Evolutionary conservation across 2,113 vertebrate genomes (phyloP), one percentile per base, ranked within the genome.

Genomic region (Perccottus glenii): DNA sequence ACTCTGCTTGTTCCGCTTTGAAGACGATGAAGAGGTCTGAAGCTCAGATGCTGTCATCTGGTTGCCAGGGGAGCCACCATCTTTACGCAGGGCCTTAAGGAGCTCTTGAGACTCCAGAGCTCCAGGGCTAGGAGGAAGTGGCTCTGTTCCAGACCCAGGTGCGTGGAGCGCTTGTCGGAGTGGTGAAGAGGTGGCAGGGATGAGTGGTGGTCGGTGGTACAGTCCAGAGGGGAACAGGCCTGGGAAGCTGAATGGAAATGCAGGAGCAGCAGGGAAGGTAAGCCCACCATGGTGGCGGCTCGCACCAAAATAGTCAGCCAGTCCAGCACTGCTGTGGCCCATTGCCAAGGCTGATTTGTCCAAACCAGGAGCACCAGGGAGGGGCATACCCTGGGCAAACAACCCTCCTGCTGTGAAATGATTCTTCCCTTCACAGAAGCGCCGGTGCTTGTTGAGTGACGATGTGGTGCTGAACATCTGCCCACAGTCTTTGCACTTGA

Each of bases 401-500:
- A 99, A 92, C 83, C 97, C 98, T 91, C 97, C 97, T 87, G 96
- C 94, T 67, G 96, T 93, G 93, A 99, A 98, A 94, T 98, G 96
- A 90, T 98, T 97, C 91, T 99, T 98, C 84, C 97, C 97, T 91
- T 99, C 96, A 90, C 98, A 99, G 95, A 99, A 99, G 88, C 98
- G 95, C 85, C 97, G 96, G 89, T 99, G 98, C 92, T 99, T 99
- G 94, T 98, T 98, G 90, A 99, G 95, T 82, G 98, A 98, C 80
- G 98, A 98, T 78, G 97, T 98, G 93, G 98, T 98, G 94, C 96
- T 98, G 94, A 99, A 99, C 95, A 98, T 98, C 93, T 99, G 98
- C 86, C 97, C 96, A 82, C 98, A 99, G 94, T 98, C 97, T 91
- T 98, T 98, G 93, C 98, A 99, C 91, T 98, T 98, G 92, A 98